Evolutionary conservation across 2,797 vertebrate species (phyloP), one percentile per base, ranked within the genome.

Genomic region (Enoplosus armatus): DNA sequence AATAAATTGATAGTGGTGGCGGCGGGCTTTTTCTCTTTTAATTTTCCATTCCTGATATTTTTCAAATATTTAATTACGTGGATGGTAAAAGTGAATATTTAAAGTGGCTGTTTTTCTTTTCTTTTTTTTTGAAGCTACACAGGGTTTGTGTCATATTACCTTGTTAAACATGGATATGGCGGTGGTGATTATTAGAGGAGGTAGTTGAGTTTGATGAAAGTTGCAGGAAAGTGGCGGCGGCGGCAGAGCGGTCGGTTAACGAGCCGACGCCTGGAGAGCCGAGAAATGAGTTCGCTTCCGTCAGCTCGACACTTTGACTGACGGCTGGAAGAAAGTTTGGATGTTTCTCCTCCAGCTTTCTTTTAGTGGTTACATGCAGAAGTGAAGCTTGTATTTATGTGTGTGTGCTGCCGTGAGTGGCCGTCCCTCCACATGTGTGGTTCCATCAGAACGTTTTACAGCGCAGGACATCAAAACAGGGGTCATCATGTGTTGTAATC

Each of bases 61-160:
- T 84, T 95, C 92, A 94, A 95, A 95, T 94, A 94, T 95, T 95
- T 95, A 96, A 95, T 95, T 95, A 95, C 84, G 87, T 66, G 89
- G 84, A 90, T 85, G 83, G 92, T 89, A 86, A 90, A 90, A 93
- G 93, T 93, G 90, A 93, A 94, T 92, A 93, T 93, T 91, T 85
- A 93, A 87, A 89, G 83, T 78, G 51, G 53, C 22, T 81, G 68
- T 85, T 82, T 58, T 85, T 59, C 35, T 61, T 54, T 33, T 39
- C 72, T 55, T 64, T 54, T 10, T 75, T 65, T 58, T n/a, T 16
- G 3, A 63, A 62, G 81, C 77, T 62, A 71, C 83, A 82, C 83
- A 86, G 80, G 89, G 82, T 81, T 85, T 71, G 74, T 82, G 83
- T 86, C 70, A 65, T 22, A 59, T 73, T 84, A 80, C 47, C 85